Base-by-base conservation (phyloP, 1,140 invertebrate genomes). In the Battus philenor region DNA sequence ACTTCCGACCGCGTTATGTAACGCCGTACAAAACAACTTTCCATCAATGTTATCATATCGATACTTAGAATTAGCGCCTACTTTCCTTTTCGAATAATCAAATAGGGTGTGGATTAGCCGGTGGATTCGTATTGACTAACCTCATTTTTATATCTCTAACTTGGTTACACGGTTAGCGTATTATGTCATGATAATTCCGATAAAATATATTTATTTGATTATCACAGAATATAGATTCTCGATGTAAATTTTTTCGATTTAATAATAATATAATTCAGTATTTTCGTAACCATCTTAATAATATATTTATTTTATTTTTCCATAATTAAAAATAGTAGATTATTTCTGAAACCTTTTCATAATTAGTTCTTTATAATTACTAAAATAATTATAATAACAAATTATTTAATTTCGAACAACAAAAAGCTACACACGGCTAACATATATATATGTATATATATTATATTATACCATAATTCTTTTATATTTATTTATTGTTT, bases 41-140 rank as follows among this genome's bases (percentile, higher is more conserved):
- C 38, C 22, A 39, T 41, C 22, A 41, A 41, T 41, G 36, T 39
- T 39, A 39, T 39, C 36, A 29, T 41, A 16, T 41, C 38, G 38
- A 41, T 27, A 29, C 24, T 39, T 26, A 18, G 38, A 41, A 41
- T 41, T 41, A 41, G 24, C 26, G 29, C 38, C 38, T 41, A 41
- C 38, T 41, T 41, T 41, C 38, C 24, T 41, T 39, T 41, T 41
- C 38, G 38, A 22, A 29, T 41, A 29, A 39, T 29, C 26, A 29
- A 29, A 29, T 41, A 41, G 38, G 36, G 38, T 41, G 38, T 41
- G 26, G 12, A 39, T 33, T 17, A 17, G 31, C 11, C 26, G 26
- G 9, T 10, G 8, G 15, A 2, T 13, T 39, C 20, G 36, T 39
- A 38, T 32, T 18, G 9, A 15, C 13, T 41, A 41, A 29, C 38